Evolutionary conservation across 2,888 invertebrate genomes (phyloP).

Genomic region (Diarsia dahlii): DNA sequence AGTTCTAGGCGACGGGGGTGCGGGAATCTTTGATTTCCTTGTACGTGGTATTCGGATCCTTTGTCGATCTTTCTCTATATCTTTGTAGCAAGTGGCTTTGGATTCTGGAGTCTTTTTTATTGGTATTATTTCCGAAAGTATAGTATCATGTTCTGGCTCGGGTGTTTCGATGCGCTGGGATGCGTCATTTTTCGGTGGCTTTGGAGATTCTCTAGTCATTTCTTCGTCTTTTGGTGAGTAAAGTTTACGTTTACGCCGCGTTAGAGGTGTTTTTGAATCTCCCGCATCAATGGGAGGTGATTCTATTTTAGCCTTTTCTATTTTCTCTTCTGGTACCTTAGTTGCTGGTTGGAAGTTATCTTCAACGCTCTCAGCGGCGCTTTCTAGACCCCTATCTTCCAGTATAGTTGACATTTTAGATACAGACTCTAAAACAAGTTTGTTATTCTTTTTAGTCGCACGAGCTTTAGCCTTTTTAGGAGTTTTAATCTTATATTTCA

Average conservation of each 20-base stretch:
- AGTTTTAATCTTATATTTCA: conserved; percentile 66
- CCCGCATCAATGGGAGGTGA: conserved; percentile 16
- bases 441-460: conserved; percentile 61
- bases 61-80: conserved; percentile 78
- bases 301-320: conserved; percentile 20
- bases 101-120: conserved; percentile 67
- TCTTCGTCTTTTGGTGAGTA: conserved; percentile 82
- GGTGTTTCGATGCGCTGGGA: not conserved
- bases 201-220: conserved; percentile 48
- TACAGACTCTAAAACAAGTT: conserved; percentile 54
- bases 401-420: conserved; percentile 74
- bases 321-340: conserved; percentile 14
- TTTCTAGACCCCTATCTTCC: conserved; percentile 67
- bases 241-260: conserved; percentile 81
- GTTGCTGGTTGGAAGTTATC: not conserved
- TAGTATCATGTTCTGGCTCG: conserved; percentile 53
- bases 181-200: not conserved
- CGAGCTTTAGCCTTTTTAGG: conserved; percentile 58
- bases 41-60: conserved; percentile 69
- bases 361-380: conserved; percentile 41
- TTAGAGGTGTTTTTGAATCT: conserved; percentile 51
- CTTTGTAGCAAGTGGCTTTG: conserved; percentile 78
- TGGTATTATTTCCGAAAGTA: conserved; percentile 62
- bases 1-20: conserved; percentile 75
- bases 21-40: conserved; percentile 62